These are phyloP conservation scores for Augochlorella aurata DNA, from an alignment of 2,888 invertebrate genomes.

Conservation along the genomic window DNA sequence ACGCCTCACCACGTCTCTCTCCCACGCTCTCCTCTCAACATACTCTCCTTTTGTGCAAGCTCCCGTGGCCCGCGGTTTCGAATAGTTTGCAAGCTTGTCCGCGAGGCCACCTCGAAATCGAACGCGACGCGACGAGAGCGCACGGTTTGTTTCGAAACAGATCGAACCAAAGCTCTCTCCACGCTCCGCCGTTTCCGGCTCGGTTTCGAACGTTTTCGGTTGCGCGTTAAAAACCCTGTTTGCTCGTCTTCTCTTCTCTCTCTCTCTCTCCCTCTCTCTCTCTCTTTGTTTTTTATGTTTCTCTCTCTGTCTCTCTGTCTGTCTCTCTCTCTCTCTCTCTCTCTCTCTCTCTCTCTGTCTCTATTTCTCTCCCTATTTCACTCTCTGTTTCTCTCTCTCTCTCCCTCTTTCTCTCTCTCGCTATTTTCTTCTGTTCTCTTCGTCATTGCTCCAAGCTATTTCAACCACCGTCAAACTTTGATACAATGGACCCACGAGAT, in stretches of 20 bases:
- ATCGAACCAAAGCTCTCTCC: neutral
- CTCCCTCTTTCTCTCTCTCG: too few relatives aligned
- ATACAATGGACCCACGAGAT: too few relatives aligned
- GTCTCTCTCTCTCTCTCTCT: too few relatives aligned
- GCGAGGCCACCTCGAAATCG: slow-evolving; percentile 24
- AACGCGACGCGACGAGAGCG: slow-evolving; percentile 16
- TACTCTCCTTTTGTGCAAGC: neutral
- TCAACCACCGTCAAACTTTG: too few relatives aligned
- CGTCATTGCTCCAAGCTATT: too few relatives aligned
- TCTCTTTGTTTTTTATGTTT: neutral
- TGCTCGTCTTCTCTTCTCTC: neutral
- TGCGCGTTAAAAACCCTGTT: neutral
- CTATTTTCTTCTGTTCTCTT: too few relatives aligned
- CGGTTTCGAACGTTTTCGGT: neutral
- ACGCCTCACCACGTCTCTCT: neutral
- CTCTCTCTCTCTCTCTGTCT: too few relatives aligned
- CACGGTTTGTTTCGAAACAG: slow-evolving; percentile 26
- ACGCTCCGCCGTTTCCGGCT: neutral
- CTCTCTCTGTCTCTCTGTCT: neutral
- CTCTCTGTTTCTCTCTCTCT: too few relatives aligned
- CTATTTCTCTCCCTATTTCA: too few relatives aligned
- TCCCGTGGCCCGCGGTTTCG: neutral
- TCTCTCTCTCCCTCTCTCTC: neutral
- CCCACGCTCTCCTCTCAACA: neutral
- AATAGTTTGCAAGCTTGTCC: slow-evolving; percentile 30